Percentiles rank a stretch among this genome's conserved stretches.
Conservation (phyloP, 2,797 vertebrate genomes). For the Bufotes viridis region DNA sequence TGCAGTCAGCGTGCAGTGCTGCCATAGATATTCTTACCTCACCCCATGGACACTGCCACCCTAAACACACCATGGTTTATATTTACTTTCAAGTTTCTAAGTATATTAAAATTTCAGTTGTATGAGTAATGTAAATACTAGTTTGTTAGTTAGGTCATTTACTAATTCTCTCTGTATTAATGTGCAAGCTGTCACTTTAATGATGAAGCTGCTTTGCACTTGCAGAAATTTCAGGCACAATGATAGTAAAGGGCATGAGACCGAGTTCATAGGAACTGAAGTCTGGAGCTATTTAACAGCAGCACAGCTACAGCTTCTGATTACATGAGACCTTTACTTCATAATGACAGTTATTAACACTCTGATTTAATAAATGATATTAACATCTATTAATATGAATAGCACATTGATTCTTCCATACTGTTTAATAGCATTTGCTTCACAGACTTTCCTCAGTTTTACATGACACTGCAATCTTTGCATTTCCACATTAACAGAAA, state of each 20-base stretch:
- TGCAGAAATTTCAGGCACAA: neutral
- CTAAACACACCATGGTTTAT: no score
- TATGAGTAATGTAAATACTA: neutral
- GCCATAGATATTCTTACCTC: no score
- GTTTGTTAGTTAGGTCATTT: neutral
- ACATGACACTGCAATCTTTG: constrained; percentile 3
- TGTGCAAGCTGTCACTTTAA: neutral
- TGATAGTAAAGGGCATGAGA: constrained; percentile 11
- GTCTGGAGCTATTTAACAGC: constrained; percentile 25
- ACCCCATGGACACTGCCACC: no score
- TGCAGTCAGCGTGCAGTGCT: no score
- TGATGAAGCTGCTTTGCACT: neutral
- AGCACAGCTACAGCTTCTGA: constrained; percentile 10
- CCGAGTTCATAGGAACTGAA: constrained; percentile 21
- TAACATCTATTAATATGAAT: constrained; percentile 37
- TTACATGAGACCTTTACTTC: constrained; percentile 42
- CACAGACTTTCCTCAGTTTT: neutral
- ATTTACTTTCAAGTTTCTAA: neutral
- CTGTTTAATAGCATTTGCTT: neutral
- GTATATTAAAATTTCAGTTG: neutral
- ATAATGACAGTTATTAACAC: constrained; percentile 48
- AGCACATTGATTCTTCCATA: neutral
- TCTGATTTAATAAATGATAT: constrained; percentile 40
- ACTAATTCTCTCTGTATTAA: neutral
- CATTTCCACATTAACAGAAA: constrained; percentile 10